phyloP scores from a whole-genome alignment of 1,140 invertebrate species.

The Drosophila carrolli region DNA sequence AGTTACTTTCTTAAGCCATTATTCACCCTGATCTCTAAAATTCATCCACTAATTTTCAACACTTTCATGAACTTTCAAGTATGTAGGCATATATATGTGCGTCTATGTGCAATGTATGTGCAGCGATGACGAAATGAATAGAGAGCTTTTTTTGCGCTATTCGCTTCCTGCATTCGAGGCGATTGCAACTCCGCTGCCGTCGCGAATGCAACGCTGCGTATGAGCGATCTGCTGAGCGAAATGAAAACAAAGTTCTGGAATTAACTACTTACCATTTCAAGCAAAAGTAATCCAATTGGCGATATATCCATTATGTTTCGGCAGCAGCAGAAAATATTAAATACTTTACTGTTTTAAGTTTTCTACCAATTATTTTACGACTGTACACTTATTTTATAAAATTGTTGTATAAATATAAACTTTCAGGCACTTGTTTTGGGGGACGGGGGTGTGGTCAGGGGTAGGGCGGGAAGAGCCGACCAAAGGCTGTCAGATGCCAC shows the following conservation, averaged over 20 bases:
- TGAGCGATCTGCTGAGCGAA: constrained; percentile 55
- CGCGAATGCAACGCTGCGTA: constrained; percentile 65
- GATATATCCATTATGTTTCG: constrained; percentile 73
- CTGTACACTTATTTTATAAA: constrained; percentile 15
- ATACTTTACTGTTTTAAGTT: constrained; percentile 33
- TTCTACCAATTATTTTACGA: constrained; percentile 12
- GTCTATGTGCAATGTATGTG: constrained; percentile 39
- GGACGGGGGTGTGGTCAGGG: constrained; percentile 11
- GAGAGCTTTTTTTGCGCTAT: constrained; percentile 56
- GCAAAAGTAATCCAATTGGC: constrained; percentile 72
- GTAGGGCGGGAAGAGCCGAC: constrained; percentile 20
- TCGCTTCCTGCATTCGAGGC: constrained; percentile 62
- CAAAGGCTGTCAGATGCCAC: constrained; percentile 29
- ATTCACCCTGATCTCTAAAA: constrained; percentile 4
- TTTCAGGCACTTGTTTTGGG: constrained; percentile 47
- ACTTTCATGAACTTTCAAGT: constrained; percentile 59
- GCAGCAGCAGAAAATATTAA: constrained; percentile 22
- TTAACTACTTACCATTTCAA: constrained; percentile 65
- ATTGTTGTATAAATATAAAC: constrained; percentile 41
- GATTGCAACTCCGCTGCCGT: constrained; percentile 43
- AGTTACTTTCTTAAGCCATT: neutral
- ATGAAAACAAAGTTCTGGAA: constrained; percentile 1
- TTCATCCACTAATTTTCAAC: constrained; percentile 14
- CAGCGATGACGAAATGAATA: constrained; percentile 63
- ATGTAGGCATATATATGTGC: constrained; percentile 7